Percentiles rank a stretch among this genome's conserved stretches.
Conservation (phyloP, 2,113 vertebrate species). For the Anguilla rostrata region DNA sequence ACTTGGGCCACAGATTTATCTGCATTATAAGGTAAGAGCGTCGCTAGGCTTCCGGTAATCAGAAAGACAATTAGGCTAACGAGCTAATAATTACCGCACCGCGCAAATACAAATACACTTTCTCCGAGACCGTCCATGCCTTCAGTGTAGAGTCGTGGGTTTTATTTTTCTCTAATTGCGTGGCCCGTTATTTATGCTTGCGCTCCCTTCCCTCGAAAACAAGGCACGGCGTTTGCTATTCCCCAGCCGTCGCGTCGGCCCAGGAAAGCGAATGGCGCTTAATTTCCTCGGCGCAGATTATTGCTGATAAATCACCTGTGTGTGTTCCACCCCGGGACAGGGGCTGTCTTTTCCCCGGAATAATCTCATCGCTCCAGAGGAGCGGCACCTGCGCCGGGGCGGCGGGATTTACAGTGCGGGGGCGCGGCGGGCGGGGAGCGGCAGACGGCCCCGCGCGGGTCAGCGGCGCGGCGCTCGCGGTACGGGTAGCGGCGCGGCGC, state of each 20-base stretch:
- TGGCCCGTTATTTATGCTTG: background rate
- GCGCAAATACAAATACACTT: constrained; percentile 31
- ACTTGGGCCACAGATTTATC: constrained; percentile 69
- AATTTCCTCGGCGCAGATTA: constrained; percentile 17
- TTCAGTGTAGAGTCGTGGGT: background rate
- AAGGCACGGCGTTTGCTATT: background rate
- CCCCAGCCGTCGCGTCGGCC: background rate
- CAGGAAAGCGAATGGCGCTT: background rate
- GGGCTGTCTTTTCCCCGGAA: constrained; percentile 48
- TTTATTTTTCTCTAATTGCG: background rate
- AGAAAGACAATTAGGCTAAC: constrained; percentile 73
- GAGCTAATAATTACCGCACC: constrained; percentile 63
- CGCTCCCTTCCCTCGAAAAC: background rate
- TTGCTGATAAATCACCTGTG: constrained; percentile 56
- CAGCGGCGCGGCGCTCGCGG: constrained; percentile 44
- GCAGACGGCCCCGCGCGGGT: constrained; percentile 41
- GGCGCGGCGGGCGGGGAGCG: constrained; percentile 28
- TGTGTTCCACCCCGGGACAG: constrained; percentile 10
- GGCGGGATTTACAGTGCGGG: constrained; percentile 63
- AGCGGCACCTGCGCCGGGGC: constrained; percentile 41
- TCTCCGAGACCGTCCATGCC: background rate
- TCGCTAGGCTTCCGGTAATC: constrained; percentile 70
- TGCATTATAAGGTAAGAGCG: constrained; percentile 72
- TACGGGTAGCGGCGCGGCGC: constrained; percentile 43
- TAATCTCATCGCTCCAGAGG: background rate